phyloP scores from a whole-genome alignment of 2,797 vertebrate species.

The Amblyopsis hoosieri region DNA sequence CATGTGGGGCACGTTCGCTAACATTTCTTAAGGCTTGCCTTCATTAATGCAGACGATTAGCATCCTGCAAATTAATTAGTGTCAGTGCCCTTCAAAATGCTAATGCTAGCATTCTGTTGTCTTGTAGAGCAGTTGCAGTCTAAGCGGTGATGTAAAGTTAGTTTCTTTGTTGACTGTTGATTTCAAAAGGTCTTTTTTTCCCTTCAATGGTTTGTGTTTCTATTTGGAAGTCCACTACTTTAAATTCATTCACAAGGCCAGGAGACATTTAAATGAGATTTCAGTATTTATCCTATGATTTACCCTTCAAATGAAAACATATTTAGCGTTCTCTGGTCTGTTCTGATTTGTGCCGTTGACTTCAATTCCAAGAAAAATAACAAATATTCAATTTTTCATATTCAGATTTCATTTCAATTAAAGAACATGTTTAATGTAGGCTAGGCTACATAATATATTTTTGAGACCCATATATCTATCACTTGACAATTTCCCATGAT shows the following conservation, averaged over 20 bases:
- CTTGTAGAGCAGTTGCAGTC: constrained; percentile 60
- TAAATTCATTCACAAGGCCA: too few relatives aligned
- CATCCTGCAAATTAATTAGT: constrained; percentile 81
- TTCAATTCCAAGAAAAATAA: not conserved
- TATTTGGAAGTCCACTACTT: too few relatives aligned
- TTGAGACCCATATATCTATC: constrained; percentile 50
- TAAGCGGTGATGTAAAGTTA: constrained; percentile 73
- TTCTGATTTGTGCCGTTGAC: not conserved
- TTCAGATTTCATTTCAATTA: constrained; percentile 50
- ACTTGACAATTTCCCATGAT: constrained; percentile 79
- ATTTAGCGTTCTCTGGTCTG: not conserved
- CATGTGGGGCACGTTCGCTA: constrained; percentile 79
- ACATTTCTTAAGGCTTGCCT: constrained; percentile 80
- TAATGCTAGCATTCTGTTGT: constrained; percentile 79
- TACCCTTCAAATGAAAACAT: too few relatives aligned
- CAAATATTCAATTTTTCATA: too few relatives aligned
- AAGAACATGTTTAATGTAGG: too few relatives aligned
- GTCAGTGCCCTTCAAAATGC: constrained; percentile 83
- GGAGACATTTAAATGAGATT: too few relatives aligned
- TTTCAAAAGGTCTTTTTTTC: constrained; percentile 31
- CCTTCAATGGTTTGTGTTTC: constrained; percentile 10
- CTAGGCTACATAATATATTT: too few relatives aligned
- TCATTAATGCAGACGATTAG: constrained; percentile 82
- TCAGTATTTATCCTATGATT: too few relatives aligned
- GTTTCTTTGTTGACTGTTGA: constrained; percentile 48